Conservation (phyloP, 2,113 vertebrate species). For the Pholis gunnellus region DNA sequence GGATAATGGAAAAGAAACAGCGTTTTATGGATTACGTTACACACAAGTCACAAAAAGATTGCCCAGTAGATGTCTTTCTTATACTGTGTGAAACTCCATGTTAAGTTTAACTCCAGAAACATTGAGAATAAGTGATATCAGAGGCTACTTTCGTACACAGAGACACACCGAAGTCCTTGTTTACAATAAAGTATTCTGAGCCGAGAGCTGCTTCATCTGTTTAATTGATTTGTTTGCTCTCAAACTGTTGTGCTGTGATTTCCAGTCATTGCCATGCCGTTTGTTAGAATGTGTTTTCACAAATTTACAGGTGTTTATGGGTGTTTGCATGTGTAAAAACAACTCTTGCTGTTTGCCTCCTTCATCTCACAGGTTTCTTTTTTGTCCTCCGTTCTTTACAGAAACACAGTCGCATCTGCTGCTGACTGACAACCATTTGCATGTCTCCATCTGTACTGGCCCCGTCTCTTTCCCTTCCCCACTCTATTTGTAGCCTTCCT, state of each 20-base stretch:
- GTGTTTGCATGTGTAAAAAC: constrained; percentile 49
- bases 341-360: constrained; percentile 2
- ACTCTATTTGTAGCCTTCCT: not conserved
- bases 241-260: constrained; percentile 8
- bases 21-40: constrained; percentile 33
- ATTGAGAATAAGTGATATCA: constrained; percentile 11
- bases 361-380: constrained; percentile 21
- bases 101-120: constrained; percentile 12
- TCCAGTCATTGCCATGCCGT: constrained; percentile 13
- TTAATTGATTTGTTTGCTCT: constrained; percentile 28
- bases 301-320: constrained; percentile 13
- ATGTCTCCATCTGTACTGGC: constrained; percentile 31
- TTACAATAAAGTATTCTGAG: constrained; percentile 20
- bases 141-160: constrained; percentile 22
- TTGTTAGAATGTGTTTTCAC: constrained; percentile 23
- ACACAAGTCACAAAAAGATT: constrained; percentile 5
- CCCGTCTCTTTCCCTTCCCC: constrained; percentile 10
- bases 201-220: constrained; percentile 24
- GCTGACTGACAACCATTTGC: constrained; percentile 22
- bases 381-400: not conserved
- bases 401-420: constrained; percentile 48
- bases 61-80: not conserved
- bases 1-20: constrained; percentile 19
- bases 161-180: constrained; percentile 14
- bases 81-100: not conserved